Base-by-base conservation (phyloP, 2,888 invertebrate genomes). In the Melinaea marsaeus region DNA sequence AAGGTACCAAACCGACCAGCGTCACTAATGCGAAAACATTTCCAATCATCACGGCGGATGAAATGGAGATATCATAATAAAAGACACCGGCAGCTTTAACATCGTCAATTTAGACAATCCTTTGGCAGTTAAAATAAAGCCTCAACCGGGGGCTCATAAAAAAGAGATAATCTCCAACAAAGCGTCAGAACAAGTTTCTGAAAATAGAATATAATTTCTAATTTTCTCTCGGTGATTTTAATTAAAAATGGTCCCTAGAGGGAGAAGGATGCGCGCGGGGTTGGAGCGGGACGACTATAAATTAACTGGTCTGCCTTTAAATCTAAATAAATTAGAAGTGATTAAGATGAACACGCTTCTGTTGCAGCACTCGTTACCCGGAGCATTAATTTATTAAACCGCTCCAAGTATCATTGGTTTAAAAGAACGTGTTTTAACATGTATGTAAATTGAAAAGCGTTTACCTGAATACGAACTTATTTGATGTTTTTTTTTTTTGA, bases 151-250 rank as follows among this genome's bases (percentile, higher is more conserved):
- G 90, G 84, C 88, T 85, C 89, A 88, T 90, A 90, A 90, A 90
- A 90, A 89, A 84, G 77, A 87, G 85, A 89, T 90, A 88, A 90
- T 89, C 90, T 86, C 84, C 83, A 74, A 85, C 90, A 89, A 90
- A 89, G 83, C 89, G 73, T 85, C 89, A 84, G 88, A 87, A 82
- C 90, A 90, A 90, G 89, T 90, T 89, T 90, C 88, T 84, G 89
- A 86, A 90, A 90, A 90, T 90, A 90, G 90, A 90, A 90, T 90
- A 90, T 90, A 90, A 90, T 90, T 90, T 90, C 90, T 89, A 89
- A 90, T 90, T 90, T 88, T 88, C 89, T 90, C 88, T 75, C 86
- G 86, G 87, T 85, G 88, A 88, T 90, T 90, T 90, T 90, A 90
- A 90, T 90, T 90, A 90, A 90, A 90, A 90, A 89, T 86, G 89